Base-by-base conservation (phyloP, 2,888 invertebrate species). In the Leptogaster cylindrica region DNA sequence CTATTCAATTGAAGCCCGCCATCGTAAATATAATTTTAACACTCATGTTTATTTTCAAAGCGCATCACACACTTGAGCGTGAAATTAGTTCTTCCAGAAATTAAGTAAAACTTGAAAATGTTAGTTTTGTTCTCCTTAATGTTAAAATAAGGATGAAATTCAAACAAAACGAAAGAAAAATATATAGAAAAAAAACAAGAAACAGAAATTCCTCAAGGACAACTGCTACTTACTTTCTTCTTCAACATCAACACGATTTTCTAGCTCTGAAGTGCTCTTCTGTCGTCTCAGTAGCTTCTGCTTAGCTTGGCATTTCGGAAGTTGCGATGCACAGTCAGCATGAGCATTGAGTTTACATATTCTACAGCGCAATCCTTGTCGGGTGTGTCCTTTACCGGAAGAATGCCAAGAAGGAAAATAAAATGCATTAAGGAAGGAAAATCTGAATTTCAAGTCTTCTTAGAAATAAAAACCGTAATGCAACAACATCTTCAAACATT, bases 311-410 rank as follows among this genome's bases (percentile, higher is more conserved):
- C 95, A 95, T 77, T 89, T 89, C 69, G 88, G 88, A 14, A 90
- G 89, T 75, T 90, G 88, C 8, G 92, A 89, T 81, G 92, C 88
- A 82, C 95, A 95, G 80, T 95, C 94, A 46, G 90, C 87, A 82
- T 95, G 95, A 65, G 93, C 90, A 81, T 95, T 95, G 83, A 92
- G 88, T 82, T 95, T 95, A 82, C 95, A 95, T 71, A 93, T 86
- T 66, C 93, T 87, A 80, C 95, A 95, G 72, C 93, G 89, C 66
- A 95, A 82, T 12, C 95, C 95, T 82, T 95, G 95, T 50, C 93
- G 86, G 63, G 94, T 93, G 82, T 95, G 95, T 68, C 95, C 95
- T 93, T 46, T 20, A 8, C 3, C 25, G 20, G 46, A 46, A 23
- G n/a, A 10, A n/a, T 18, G n/a, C n/a, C 5, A 16, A 10, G 7